Conservation (phyloP, 2,113 vertebrate species). For the Apodemus sylvaticus region DNA sequence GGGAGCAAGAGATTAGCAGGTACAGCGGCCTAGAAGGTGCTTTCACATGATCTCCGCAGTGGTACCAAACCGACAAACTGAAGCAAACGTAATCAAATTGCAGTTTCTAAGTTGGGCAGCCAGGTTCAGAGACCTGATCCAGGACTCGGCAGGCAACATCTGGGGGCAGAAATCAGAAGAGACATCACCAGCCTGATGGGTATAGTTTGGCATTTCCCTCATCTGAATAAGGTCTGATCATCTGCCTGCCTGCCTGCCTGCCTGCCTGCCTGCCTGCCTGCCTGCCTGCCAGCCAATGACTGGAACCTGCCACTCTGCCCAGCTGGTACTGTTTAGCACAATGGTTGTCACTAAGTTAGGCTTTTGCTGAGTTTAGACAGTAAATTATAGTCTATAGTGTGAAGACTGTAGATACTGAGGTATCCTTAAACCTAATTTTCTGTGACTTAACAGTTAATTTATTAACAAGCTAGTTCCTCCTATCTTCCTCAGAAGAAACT, state of each 20-base stretch:
- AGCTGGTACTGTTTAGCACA: not conserved
- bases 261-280: too few species aligned
- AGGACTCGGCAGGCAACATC: not conserved
- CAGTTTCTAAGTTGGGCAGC: too few species aligned
- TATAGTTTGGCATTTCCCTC: too few species aligned
- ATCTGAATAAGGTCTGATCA: not conserved
- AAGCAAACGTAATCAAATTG: not conserved
- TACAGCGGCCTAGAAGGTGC: not conserved
- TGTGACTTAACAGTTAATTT: not conserved
- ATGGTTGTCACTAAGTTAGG: not conserved
- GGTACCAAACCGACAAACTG: not conserved
- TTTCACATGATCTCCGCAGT: too few species aligned
- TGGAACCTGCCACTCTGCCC: too few species aligned
- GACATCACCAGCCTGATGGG: not conserved
- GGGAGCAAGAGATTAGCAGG: too few species aligned
- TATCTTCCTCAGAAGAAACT: not conserved
- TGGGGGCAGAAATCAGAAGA: too few species aligned
- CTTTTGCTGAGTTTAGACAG: not conserved
- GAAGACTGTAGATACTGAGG: not conserved
- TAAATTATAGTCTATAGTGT: not conserved
- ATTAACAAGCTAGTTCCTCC: not conserved
- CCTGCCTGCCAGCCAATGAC: too few species aligned
- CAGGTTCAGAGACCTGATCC: not conserved
- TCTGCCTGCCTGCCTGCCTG: not conserved
- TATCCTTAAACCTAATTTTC: not conserved